These are phyloP conservation scores for Oophaga sylvatica DNA, from an alignment of 2,797 vertebrate genomes.

Conservation along the genomic window DNA sequence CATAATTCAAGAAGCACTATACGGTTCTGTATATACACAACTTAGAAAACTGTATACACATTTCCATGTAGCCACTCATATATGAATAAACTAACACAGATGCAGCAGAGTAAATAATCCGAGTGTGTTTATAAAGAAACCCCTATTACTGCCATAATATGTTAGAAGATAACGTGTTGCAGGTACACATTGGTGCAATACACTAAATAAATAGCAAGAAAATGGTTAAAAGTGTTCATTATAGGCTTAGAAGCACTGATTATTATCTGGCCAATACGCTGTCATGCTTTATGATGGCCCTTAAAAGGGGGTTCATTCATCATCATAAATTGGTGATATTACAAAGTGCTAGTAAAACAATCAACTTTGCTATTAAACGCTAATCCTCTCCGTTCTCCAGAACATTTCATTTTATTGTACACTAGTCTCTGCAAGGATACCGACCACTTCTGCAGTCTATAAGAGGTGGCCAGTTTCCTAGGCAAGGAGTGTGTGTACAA, in stretches of 20 bases:
- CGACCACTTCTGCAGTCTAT: too few relatives aligned
- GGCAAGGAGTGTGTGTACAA: too few relatives aligned
- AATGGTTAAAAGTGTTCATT: not conserved
- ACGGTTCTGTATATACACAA: constrained; percentile 10
- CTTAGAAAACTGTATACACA: constrained; percentile 22
- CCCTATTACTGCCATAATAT: not conserved
- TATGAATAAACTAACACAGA: not conserved
- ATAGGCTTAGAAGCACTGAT: not conserved
- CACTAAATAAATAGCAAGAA: not conserved
- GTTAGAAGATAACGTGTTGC: not conserved
- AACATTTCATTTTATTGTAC: too few relatives aligned
- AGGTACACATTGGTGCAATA: not conserved
- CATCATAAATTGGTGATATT: too few relatives aligned
- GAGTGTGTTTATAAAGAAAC: not conserved
- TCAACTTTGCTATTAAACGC: too few relatives aligned
- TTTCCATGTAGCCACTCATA: not conserved
- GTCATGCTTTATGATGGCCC: not conserved
- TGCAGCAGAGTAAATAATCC: not conserved
- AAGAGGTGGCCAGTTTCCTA: too few relatives aligned
- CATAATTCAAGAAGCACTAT: constrained; percentile 16
- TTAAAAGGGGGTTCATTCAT: too few relatives aligned
- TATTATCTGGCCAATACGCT: not conserved
- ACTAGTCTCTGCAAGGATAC: too few relatives aligned
- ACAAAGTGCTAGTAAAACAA: too few relatives aligned
- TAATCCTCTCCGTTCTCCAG: too few relatives aligned